phyloP scores from a whole-genome alignment of 1,140 invertebrate genomes.

The Euschistus heros region DNA sequence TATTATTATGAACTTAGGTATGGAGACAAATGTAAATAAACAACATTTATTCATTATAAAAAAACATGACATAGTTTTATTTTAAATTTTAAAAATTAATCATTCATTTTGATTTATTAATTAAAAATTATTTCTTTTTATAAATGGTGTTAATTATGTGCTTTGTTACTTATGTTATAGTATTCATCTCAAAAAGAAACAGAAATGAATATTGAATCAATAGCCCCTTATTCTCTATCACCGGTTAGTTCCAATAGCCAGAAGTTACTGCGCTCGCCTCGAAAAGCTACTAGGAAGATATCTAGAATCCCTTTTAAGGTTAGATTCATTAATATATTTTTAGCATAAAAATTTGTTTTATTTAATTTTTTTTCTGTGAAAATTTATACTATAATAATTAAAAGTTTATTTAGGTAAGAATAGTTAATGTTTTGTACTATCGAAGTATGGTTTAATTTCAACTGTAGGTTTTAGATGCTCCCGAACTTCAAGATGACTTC shows the following conservation, averaged over 20 bases:
- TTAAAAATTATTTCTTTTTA: too few species aligned
- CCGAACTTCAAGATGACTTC: conserved; percentile 98
- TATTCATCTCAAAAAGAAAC: conserved; percentile 40
- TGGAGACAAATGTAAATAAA: too few species aligned
- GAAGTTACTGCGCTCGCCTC: conserved; percentile 80
- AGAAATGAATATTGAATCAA: conserved; percentile 36
- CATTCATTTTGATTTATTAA: too few species aligned
- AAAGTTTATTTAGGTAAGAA: too few species aligned
- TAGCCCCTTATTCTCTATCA: conserved; percentile 82
- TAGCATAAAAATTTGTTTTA: neutral
- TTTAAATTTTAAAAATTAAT: too few species aligned
- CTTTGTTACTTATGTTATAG: conserved; percentile 35
- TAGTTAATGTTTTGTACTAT: too few species aligned
- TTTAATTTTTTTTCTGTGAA: too few species aligned
- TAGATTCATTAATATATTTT: neutral
- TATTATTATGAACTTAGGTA: neutral
- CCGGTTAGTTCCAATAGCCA: conserved; percentile 90
- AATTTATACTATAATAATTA: neutral
- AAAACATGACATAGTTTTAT: too few species aligned
- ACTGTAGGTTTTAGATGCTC: conserved; percentile 77
- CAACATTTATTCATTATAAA: too few species aligned
- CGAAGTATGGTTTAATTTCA: too few species aligned
- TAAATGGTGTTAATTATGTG: too few species aligned
- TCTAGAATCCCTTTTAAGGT: conserved; percentile 94
- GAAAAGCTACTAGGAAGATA: conserved; percentile 92